Base-by-base conservation (phyloP, 2,113 vertebrate genomes). In the Phalacrocorax carbo region DNA sequence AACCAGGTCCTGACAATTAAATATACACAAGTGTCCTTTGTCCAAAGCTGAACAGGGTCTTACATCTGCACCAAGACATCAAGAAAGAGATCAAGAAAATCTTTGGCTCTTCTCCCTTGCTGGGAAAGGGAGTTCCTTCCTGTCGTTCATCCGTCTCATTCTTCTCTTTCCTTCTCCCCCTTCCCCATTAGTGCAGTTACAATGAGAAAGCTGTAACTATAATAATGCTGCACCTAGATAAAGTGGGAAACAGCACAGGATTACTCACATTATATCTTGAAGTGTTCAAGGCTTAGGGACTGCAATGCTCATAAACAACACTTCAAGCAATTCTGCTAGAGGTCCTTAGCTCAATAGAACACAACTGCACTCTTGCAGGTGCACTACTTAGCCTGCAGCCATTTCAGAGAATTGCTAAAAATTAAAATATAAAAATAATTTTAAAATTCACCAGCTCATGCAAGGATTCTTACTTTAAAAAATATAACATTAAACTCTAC, bases 261-360 rank as follows among this genome's bases (percentile, higher is more conserved):
- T 71, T 87, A 61, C 66, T 88, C 54, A 27, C 52, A 69, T 92
- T 86, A 70, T 38, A 92, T 40, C 20, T 57, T 91, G 34, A 84
- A 94, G 84, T 65, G 49, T 89, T 80, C 86, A 72, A 72, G 76
- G 61, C 57, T 93, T 84, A 88, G 78, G 40, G 38, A 79, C 78
- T 77, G 49, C 64, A 86, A 73, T 77, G 65, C 20, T 87, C 93
- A 90, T 36, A 93, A 97, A 94, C 40, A 91, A 80, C 54, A 32
- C 76, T 96, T 83, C 25, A 60, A 71, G 20, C 36, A 80, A 88
- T 95, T 92, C 62, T 69, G 40, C 44, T 42, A 12, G 29, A 84
- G 58, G 34, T 83, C 60, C 81, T 94, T 60, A 92, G 58, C 68
- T 86, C 85, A 78, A 62, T 60, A 68, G 42, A 77, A 44, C 83